A percentile compares a stretch with the other conserved stretches of the same genome.
These are phyloP conservation scores for Apodemia mormo DNA, from an alignment of 2,888 invertebrate genomes.

Conservation along the genomic window DNA sequence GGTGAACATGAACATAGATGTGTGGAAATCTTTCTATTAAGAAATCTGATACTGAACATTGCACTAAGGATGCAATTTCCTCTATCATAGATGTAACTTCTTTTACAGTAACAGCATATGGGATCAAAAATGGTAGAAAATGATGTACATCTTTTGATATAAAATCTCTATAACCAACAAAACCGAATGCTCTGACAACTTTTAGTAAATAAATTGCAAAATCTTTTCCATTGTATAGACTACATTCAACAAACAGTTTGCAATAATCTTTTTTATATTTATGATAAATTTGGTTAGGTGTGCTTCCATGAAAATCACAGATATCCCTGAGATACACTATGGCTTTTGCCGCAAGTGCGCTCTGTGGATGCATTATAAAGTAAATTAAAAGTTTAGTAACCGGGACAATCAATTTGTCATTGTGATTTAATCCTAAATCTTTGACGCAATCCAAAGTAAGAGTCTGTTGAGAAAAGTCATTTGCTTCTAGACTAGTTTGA, in stretches of 20 bases:
- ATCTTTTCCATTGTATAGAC: slow-evolving; percentile 80
- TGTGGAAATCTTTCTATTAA: slow-evolving; percentile 85
- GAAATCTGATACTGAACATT: slow-evolving; percentile 82
- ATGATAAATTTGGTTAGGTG: slow-evolving; percentile 82
- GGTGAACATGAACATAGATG: slow-evolving; percentile 86
- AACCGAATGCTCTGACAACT: slow-evolving; percentile 86
- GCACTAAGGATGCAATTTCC: slow-evolving; percentile 83
- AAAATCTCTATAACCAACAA: slow-evolving; percentile 85
- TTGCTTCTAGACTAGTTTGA: slow-evolving; percentile 71
- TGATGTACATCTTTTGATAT: slow-evolving; percentile 86
- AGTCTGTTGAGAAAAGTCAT: slow-evolving; percentile 78
- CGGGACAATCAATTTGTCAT: slow-evolving; percentile 65
- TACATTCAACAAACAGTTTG: slow-evolving; percentile 82
- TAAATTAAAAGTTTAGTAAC: slow-evolving; percentile 79
- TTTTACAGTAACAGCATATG: slow-evolving; percentile 80
- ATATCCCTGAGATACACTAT: slow-evolving; percentile 80
- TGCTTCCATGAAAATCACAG: slow-evolving; percentile 76
- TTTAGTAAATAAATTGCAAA: slow-evolving; percentile 82
- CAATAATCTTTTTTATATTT: slow-evolving; percentile 84
- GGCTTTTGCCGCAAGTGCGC: slow-evolving; percentile 80
- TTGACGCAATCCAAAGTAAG: slow-evolving; percentile 77
- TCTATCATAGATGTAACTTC: slow-evolving; percentile 83
- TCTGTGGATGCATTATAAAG: slow-evolving; percentile 84
- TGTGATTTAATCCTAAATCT: slow-evolving; percentile 66
- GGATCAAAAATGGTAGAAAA: slow-evolving; percentile 84